Base-by-base conservation (phyloP, 2,888 invertebrate species). In the Cheilosia urbana region DNA sequence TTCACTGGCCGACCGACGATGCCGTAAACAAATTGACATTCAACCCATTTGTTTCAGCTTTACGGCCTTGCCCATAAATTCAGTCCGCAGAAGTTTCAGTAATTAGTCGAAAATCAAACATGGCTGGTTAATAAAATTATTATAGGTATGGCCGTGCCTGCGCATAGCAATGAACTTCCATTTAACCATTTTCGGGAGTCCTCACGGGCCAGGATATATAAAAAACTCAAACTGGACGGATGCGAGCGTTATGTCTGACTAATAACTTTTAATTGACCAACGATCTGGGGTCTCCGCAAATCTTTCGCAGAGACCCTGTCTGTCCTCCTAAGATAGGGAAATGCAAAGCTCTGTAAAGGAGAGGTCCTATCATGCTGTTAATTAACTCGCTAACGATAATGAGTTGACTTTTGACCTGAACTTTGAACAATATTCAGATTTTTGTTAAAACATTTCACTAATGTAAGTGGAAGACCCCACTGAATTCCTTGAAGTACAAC, bases 181-280 rank as follows among this genome's bases (percentile, higher is more conserved):
- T 72, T 72, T 30, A 27, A 49, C 19, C 51, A 19, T 34, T 51
- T 51, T 24, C 40, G n/a, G 63, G 1, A 51, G 11, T 4, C 17
- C n/a, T 24, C 13, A 30, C 11, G 24, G 4, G 24, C 7, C 40
- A 17, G n/a, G 55, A 45, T 19, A 40, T 15, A 19, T 58, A 42
- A 53, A 60, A 49, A 45, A 34, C 19, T 13, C 24, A 45, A 76
- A 68, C 13, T 4, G 37, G 34, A 34, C 34, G 34, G 34, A 34
- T 11, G 58, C 51, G 51, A 15, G 49, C 47, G 47, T 30, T 40
- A 21, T 66, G 51, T 17, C 34, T 42, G 66, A 58, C 76, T 66
- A 68, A 76, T 76, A 68, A 60, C 68, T 68, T 76, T 76, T 76
- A 76, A 76, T 76, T 76, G 66, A 76, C 66, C 66, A 53, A 53